Evolutionary conservation across 1,140 invertebrate species (phyloP), one percentile per base, ranked within the genome.

Genomic region (Ladona fulva): DNA sequence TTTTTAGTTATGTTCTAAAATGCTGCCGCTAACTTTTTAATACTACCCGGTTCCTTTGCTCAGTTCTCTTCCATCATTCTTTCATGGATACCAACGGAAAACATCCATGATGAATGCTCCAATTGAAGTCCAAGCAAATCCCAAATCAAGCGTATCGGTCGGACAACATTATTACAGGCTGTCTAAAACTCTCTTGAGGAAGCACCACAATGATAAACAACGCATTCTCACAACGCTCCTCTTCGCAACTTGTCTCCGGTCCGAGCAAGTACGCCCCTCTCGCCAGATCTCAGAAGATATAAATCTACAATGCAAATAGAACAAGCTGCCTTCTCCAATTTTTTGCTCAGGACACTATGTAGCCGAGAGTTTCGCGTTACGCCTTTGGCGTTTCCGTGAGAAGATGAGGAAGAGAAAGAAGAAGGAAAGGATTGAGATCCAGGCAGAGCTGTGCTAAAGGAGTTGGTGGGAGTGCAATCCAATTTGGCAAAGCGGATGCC

Each of bases 301-400:
- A 66, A 66, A 66, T 66, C 52, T 66, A 66, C 52, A 66, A 66
- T 66, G 52, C 52, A 66, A 66, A 66, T 66, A 66, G 52, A 66
- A 66, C 52, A 66, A 66, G 52, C 10, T 52, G 44, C 19, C 44
- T 66, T 12, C 52, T 66, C 52, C 52, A 12, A 66, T 66, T 66
- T 66, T 66, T 66, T 66, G 52, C n/a, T 66, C n/a, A 52, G 44
- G 44, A 52, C 44, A 6, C 16, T 19, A 22, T 66, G 52, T 66
- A 52, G 44, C 19, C n/a, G 19, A 52, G 19, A 52, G 44, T 10
- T 52, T 52, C 44, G 44, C 44, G 19, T 11, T 52, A 19, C 44
- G 52, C 52, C 52, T 16, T 19, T 66, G 52, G 52, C 14, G 14
- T 66, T 19, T 66, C n/a, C 52, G 14, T 22, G 52, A 22, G 52